Evolutionary conservation across 2,113 vertebrate species (phyloP).

Genomic region (Australoheros scitulus): DNA sequence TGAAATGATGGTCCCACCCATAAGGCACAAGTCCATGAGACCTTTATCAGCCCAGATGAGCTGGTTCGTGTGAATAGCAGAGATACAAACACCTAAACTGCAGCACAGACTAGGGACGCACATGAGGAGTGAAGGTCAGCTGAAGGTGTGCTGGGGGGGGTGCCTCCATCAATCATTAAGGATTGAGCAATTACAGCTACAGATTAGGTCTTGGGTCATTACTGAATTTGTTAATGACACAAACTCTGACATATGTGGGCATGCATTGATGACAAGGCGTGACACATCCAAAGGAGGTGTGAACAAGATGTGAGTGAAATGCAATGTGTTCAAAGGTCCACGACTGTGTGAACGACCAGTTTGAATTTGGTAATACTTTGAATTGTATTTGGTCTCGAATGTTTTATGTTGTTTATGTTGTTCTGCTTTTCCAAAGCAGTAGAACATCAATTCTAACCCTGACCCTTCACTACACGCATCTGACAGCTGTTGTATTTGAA

Average conservation of each 20-base stretch:
- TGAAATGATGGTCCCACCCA: conserved; percentile 28
- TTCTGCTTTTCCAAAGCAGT: not conserved
- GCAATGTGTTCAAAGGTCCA: conserved; percentile 32
- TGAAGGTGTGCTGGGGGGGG: conserved; percentile 21
- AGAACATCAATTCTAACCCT: not conserved
- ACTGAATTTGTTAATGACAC: conserved; percentile 8
- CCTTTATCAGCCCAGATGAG: conserved; percentile 5
- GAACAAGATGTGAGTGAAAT: conserved; percentile 26
- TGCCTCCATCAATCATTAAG: conserved; percentile 37
- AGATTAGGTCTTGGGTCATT: conserved; percentile 3
- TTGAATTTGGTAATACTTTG: not conserved
- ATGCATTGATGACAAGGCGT: conserved; percentile 4
- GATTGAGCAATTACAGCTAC: not conserved
- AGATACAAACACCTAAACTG: not conserved
- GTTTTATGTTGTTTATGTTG: rapidly evolving
- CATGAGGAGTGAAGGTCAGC: conserved; percentile 12
- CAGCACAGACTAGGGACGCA: not conserved
- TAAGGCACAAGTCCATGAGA: conserved; percentile 44
- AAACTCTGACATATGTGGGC: not conserved
- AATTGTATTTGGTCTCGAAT: not conserved
- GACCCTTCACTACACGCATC: not conserved
- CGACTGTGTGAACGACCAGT: not conserved
- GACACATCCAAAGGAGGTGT: conserved; percentile 10
- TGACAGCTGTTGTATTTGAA: not conserved
- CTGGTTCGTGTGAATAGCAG: conserved; percentile 2